These are phyloP conservation scores for Sminthurides aquaticus DNA, from an alignment of 2,888 invertebrate species.

Conservation along the genomic window DNA sequence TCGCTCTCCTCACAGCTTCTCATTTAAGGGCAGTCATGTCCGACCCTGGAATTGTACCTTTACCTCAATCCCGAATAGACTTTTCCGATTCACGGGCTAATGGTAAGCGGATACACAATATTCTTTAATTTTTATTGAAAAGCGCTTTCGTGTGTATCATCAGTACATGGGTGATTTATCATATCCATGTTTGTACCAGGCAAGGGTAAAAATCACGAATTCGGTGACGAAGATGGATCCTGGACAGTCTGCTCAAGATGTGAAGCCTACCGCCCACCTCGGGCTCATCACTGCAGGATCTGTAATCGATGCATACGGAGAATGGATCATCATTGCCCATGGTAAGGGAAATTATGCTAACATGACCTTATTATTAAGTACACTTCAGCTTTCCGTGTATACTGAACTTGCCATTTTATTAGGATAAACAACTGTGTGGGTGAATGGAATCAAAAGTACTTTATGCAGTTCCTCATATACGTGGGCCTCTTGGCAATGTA, in stretches of 20 bases:
- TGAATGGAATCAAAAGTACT: constrained; percentile 84
- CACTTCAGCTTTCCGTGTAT: constrained; percentile 10
- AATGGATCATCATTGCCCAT: constrained; percentile 83
- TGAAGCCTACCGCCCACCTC: constrained; percentile 71
- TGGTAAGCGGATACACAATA: constrained; percentile 14
- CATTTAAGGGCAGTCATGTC: constrained; percentile 78
- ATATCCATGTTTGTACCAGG: not conserved
- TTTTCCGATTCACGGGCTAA: constrained; percentile 66
- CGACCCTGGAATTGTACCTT: constrained; percentile 82
- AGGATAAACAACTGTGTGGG: constrained; percentile 90
- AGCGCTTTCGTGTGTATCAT: too few relatives aligned
- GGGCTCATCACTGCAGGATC: constrained; percentile 81
- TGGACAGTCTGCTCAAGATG: constrained; percentile 77
- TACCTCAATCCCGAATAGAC: constrained; percentile 63
- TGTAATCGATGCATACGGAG: constrained; percentile 72
- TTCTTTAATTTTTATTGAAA: too few relatives aligned
- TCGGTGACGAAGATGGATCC: constrained; percentile 14
- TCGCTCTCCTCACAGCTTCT: constrained; percentile 65
- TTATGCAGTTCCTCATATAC: constrained; percentile 77
- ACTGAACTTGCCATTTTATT: not conserved
- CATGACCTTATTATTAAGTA: constrained; percentile 3
- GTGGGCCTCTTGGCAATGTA: constrained; percentile 62
- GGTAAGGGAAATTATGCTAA: constrained; percentile 48
- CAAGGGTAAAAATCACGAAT: not conserved
- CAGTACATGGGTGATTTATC: not conserved